Evolutionary conservation across 2,888 invertebrate genomes (phyloP).

Genomic region (Stenotaenia linearis): DNA sequence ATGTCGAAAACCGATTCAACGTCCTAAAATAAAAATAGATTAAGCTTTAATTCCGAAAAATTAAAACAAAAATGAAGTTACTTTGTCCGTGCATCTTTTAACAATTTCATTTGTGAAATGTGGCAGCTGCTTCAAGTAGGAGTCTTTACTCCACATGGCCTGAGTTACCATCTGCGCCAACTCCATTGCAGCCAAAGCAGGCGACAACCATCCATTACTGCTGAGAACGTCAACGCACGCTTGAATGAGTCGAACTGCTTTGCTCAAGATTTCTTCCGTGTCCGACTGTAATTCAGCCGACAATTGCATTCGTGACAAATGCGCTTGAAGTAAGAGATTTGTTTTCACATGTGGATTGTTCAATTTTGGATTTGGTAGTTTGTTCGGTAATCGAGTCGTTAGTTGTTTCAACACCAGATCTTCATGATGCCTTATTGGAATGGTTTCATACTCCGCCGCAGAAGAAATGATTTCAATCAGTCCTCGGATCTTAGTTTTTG

Average conservation of each 20-base stretch:
- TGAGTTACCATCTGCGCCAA: slow-evolving; percentile 99
- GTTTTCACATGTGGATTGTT: slow-evolving; percentile 97
- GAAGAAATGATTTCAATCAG: slow-evolving; percentile 96
- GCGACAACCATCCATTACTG: slow-evolving; percentile 95
- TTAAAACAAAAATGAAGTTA: no score
- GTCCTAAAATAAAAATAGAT: slow-evolving; percentile 46
- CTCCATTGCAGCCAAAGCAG: slow-evolving; percentile 99
- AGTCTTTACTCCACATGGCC: slow-evolving; percentile 99
- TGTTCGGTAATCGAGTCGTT: slow-evolving; percentile 58
- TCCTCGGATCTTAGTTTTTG: slow-evolving; percentile 95
- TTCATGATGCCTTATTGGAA: slow-evolving; percentile 92
- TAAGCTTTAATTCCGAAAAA: no score
- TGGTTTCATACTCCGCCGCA: slow-evolving; percentile 91
- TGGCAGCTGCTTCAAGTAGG: slow-evolving; percentile 92
- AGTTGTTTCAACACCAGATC: slow-evolving; percentile 70
- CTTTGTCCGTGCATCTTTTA: slow-evolving; percentile 84
- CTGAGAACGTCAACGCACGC: slow-evolving; percentile 90
- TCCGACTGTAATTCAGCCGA: slow-evolving; percentile 96
- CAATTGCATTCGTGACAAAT: slow-evolving; percentile 86
- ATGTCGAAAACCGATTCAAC: slow-evolving; percentile 93
- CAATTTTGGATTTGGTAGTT: slow-evolving; percentile 69
- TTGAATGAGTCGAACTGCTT: slow-evolving; percentile 52
- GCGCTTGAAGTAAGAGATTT: slow-evolving; percentile 90
- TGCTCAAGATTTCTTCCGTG: slow-evolving; percentile 81
- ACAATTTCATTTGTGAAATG: slow-evolving; percentile 86